Conservation (phyloP, 1,140 invertebrate species). For the Diorhabda carinulata region DNA sequence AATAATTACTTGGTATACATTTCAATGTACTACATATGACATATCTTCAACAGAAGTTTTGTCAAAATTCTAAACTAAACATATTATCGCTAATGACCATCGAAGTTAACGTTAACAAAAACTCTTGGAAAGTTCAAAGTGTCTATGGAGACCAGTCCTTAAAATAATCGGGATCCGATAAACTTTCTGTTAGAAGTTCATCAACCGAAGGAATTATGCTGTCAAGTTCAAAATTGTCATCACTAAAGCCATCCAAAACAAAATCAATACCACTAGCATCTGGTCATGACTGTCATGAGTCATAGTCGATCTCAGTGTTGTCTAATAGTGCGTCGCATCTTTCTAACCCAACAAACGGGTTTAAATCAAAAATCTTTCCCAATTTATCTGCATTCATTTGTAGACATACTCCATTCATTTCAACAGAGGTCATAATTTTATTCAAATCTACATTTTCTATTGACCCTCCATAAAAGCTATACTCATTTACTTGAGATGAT, state of each 20-base stretch:
- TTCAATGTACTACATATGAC: too few species aligned
- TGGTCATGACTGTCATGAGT: conserved; percentile 12
- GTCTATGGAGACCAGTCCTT: neutral
- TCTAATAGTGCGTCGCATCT: conserved; percentile 11
- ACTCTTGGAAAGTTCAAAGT: too few species aligned
- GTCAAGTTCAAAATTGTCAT: conserved; percentile 15
- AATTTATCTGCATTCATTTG: conserved; percentile 26
- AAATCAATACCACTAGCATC: conserved; percentile 12
- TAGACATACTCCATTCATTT: conserved; percentile 24
- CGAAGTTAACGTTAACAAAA: too few species aligned
- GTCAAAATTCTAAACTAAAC: too few species aligned
- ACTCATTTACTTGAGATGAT: conserved; percentile 7
- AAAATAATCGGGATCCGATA: conserved; percentile 7
- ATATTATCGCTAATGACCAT: too few species aligned
- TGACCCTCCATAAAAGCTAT: conserved; percentile 23
- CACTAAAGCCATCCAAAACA: conserved; percentile 11
- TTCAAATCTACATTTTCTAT: conserved; percentile 25
- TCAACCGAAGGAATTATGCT: conserved; percentile 16
- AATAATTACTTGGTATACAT: too few species aligned
- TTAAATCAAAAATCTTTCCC: conserved; percentile 25
- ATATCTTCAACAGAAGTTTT: too few species aligned
- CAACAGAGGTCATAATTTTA: conserved; percentile 25
- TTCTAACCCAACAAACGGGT: conserved; percentile 20
- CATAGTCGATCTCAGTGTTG: neutral
- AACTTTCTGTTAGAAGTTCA: conserved; percentile 8